Evolutionary conservation across 2,113 vertebrate genomes (phyloP).

Genomic region (Crotalus viridis): DNA sequence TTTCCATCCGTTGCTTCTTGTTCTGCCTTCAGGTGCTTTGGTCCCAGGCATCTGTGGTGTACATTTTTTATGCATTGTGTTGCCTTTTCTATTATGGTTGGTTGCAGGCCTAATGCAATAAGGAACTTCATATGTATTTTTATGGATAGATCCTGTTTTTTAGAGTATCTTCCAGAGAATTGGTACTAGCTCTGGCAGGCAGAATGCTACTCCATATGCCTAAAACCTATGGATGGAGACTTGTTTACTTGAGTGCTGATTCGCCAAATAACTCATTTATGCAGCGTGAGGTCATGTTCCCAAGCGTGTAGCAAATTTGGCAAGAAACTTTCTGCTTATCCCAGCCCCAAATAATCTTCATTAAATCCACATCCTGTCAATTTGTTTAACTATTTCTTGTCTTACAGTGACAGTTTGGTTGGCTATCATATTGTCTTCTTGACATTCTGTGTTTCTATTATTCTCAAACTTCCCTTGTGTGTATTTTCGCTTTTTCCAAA

Average conservation of each 20-base stretch:
- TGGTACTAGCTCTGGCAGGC: constrained; percentile 16
- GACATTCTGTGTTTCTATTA: neutral
- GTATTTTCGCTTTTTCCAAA: neutral
- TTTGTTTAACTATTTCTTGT: constrained; percentile 1
- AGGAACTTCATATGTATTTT: neutral
- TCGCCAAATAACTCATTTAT: constrained; percentile 44
- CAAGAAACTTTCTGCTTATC: constrained; percentile 23
- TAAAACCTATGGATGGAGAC: constrained; percentile 23
- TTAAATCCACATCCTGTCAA: constrained; percentile 24
- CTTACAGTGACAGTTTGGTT: neutral
- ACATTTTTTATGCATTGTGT: neutral
- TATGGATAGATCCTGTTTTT: constrained; percentile 11
- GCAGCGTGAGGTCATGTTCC: constrained; percentile 39
- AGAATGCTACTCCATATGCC: constrained; percentile 17
- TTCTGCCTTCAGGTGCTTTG: neutral
- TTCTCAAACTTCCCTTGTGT: neutral
- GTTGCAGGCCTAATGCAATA: neutral
- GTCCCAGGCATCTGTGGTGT: neutral
- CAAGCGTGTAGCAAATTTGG: constrained; percentile 18
- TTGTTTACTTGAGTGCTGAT: constrained; percentile 33
- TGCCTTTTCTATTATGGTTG: neutral
- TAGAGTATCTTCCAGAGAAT: neutral
- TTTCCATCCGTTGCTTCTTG: neutral
- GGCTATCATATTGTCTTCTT: neutral
- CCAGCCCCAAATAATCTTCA: constrained; percentile 23